phyloP scores from a whole-genome alignment of 2,113 vertebrate species.

The Syngnathoides biaculeatus region DNA sequence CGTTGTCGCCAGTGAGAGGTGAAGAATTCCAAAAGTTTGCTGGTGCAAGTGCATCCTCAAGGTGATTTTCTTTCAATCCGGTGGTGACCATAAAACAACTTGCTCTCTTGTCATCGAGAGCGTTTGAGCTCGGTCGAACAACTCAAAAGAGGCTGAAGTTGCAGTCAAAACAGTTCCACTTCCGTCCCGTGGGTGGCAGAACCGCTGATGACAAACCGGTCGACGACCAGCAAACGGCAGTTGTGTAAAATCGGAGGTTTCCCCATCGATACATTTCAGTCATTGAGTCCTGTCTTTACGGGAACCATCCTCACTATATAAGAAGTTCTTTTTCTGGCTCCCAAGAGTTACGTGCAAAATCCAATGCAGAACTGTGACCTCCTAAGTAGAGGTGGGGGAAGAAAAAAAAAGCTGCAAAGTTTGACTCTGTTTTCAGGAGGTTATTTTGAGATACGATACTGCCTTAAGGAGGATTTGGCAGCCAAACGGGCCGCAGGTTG shows the following conservation, averaged over 20 bases:
- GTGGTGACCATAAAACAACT: no score
- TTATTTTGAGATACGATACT: constrained; percentile 5
- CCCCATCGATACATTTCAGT: neutral
- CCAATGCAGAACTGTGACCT: neutral
- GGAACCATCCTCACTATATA: neutral
- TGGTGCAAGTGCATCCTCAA: no score
- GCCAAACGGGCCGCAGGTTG: constrained; percentile 4
- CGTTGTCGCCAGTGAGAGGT: no score
- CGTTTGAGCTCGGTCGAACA: neutral
- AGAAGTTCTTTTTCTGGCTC: neutral
- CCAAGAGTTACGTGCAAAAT: neutral
- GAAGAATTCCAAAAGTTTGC: no score
- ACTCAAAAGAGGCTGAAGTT: neutral
- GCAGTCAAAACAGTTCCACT: neutral
- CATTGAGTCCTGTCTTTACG: neutral
- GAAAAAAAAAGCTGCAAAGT: constrained; percentile 1
- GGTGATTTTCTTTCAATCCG: no score
- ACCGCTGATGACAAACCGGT: neutral
- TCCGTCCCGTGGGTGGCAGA: neutral
- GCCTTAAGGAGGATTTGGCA: constrained; percentile 8
- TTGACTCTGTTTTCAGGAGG: neutral
- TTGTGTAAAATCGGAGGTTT: neutral
- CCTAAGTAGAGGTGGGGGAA: neutral
- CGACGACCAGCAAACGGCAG: neutral
- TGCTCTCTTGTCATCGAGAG: neutral